These are phyloP conservation scores for Antrozous pallidus DNA, from an alignment of 2,797 vertebrate species.

Conservation along the genomic window DNA sequence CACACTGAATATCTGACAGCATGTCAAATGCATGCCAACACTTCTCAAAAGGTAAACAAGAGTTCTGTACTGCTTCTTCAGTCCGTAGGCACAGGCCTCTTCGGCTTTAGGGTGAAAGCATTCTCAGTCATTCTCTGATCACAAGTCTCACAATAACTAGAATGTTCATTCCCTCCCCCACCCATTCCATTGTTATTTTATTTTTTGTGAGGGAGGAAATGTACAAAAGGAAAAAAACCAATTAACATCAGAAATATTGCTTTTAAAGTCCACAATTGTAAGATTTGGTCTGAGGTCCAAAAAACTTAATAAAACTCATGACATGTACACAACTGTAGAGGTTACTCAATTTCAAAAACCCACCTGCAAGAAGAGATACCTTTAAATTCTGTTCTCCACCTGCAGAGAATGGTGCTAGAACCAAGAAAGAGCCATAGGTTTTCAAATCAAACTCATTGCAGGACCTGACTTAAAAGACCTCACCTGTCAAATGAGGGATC, in stretches of 20 bases:
- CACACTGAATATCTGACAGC: neutral
- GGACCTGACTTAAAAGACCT: neutral
- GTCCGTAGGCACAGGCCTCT: neutral
- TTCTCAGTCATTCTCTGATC: neutral
- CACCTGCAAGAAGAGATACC: neutral
- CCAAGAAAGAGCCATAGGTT: neutral
- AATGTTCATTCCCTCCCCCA: neutral
- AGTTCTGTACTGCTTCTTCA: neutral
- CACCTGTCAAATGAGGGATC: neutral
- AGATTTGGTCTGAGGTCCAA: neutral
- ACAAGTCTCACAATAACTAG: neutral
- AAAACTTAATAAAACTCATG: neutral
- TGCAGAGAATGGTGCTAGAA: neutral
- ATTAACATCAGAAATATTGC: neutral
- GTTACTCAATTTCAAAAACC: neutral
- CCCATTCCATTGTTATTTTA: neutral
- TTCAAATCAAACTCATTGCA: neutral
- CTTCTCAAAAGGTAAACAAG: neutral
- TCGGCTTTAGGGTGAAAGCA: neutral
- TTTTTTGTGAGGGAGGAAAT: neutral
- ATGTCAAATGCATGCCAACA: neutral
- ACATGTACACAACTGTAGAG: neutral
- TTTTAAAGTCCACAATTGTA: neutral
- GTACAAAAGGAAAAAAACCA: neutral
- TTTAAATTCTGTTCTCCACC: neutral